Conservation (phyloP, 1,140 invertebrate species). For the Homalodisca vitripennis region DNA sequence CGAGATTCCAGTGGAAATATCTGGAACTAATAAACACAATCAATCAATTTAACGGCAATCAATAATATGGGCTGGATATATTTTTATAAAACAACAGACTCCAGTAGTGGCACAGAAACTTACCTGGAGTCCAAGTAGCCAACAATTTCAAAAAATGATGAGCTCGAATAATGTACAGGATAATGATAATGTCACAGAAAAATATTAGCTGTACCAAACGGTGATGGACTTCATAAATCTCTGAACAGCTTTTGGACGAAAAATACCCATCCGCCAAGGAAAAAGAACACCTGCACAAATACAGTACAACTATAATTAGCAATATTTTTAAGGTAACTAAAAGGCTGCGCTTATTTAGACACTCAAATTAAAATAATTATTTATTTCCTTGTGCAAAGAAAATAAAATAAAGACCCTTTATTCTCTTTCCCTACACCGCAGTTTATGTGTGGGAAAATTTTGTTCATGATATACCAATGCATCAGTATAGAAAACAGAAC, state of each 20-base stretch:
- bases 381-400: too few species aligned
- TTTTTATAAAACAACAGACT: background rate
- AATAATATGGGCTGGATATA: background rate
- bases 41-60: background rate
- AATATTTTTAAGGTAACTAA: too few species aligned
- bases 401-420: too few species aligned
- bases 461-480: too few species aligned
- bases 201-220: conserved; percentile 94
- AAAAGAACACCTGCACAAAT: conserved; percentile 85
- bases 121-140: conserved; percentile 83
- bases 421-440: too few species aligned
- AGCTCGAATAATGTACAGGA: conserved; percentile 99
- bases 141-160: conserved; percentile 99
- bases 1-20: conserved; percentile 95
- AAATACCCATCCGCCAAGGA: conserved; percentile 96
- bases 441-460: too few species aligned
- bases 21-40: conserved; percentile 70
- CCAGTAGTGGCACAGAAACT: background rate
- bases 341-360: too few species aligned
- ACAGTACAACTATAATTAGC: too few species aligned
- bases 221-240: conserved; percentile 98
- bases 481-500: too few species aligned
- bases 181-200: conserved; percentile 92
- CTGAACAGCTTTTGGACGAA: conserved; percentile 97
- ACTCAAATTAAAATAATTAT: too few species aligned